Base-by-base conservation (phyloP, 2,113 vertebrate genomes). In the Copsychus sechellarum region DNA sequence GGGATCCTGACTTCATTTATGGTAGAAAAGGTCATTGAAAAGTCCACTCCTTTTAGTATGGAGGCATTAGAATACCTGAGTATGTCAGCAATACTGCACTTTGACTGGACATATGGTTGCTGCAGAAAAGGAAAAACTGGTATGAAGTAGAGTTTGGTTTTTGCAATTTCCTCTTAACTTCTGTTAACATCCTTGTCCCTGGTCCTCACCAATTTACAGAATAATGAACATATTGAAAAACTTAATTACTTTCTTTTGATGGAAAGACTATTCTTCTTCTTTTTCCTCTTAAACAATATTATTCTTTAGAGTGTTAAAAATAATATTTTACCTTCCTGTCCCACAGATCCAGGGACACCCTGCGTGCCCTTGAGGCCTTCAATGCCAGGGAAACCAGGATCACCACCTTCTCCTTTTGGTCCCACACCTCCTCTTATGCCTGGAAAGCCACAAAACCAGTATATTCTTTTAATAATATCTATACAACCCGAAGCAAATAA, bases 341-440 rank as follows among this genome's bases (percentile, higher is more conserved):
- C 99, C 83, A 51, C 43, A 61, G 81, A 73, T 60, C 99, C 99
- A 6, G 97, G 91, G 36, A 97, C 74, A 22, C 99, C 99, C n/a
- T 92, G 88, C 0, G 48, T 45, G 54, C 99, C 99, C 34, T 93
- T 98, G 56, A 95, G 72, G 48, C 99, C 99, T 26, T 97, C 95
- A 65, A 99, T 98, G 25, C 99, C 99, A 60, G 97, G 92, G 90
- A 98, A 98, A 81, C 99, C 99, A 51, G 97, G 8, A 45, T 98
- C 97, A 26, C 99, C 99, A 2, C 54, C 91, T 29, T 96, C 81
- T 1, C 98, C 98, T 85, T 97, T 98, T 81, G 96, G 96, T 80
- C 98, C 98, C 23, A 51, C 10, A 34, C 72, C 50, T 73, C 98
- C 98, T 91, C 96, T 97, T 26, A 76, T 31, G 40, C 98, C 98